Base-by-base conservation (phyloP, 1,140 invertebrate species). In the Rhopalosiphum padi region DNA sequence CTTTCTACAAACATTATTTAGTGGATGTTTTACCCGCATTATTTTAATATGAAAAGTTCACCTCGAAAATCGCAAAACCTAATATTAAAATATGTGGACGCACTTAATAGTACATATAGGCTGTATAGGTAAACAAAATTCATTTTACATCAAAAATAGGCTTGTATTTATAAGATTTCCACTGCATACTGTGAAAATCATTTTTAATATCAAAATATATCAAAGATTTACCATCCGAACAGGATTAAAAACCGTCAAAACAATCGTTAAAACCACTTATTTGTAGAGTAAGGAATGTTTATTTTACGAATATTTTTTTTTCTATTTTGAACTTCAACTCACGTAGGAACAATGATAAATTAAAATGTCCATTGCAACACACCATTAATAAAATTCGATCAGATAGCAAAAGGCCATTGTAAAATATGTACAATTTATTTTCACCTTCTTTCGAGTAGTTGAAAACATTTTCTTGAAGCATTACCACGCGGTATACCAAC, bases 401-500 rank as follows among this genome's bases (percentile, higher is more conserved):
- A 88, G 86, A 88, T 88, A 88, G 46, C 21, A 22, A n/a, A 21
- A 48, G n/a, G 6, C 41, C 86, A 88, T 88, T 88, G 86, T 88
- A 88, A 88, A 88, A 88, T 88, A 88, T 88, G 86, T 88, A 88
- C 37, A 48, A 88, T 88, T 88, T 88, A 88, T 88, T n/a, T 88
- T 41, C 18, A 8, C 46, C 46, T 41, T 88, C 30, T 51, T 48
- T 48, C 86, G n/a, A 48, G 6, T 48, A n/a, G 86, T 88, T 8
- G 11, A 89, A 53, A 89, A 53, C 48, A 51, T 89, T 89, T 89
- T 89, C 46, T 53, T 89, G 30, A 46, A 88, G 37, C 30, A 48
- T 35, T 89, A 89, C 48, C 48, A 37, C 87, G 7, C 48, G 87
- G 87, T 37, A 53, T 53, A 37, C 48, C 48, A 25, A n/a, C 87